Base-by-base conservation (phyloP, 2,113 vertebrate genomes). In the Pelecanoides urinatrix region DNA sequence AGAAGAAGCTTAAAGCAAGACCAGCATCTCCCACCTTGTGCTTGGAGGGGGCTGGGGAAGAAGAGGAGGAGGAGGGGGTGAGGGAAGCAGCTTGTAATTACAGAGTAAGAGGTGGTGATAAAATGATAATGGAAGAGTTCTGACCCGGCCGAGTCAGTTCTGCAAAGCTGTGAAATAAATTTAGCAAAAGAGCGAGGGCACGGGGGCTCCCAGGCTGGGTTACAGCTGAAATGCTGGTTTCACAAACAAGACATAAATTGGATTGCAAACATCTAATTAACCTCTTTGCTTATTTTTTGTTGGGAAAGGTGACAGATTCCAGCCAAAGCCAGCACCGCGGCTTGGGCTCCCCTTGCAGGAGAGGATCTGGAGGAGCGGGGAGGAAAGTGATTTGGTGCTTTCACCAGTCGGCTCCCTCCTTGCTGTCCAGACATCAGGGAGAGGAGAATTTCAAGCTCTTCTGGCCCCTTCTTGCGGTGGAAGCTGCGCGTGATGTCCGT, bases 241-340 rank as follows among this genome's bases (percentile, higher is more conserved):
- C 97, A 96, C 97, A 98, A 98, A 98, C 98, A 98, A 94, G 96
- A 97, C 19, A 25, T 77, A 97, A 98, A 98, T 98, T 98, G 98
- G 98, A 98, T 92, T 98, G 98, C 97, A 98, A 98, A 98, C 98
- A 98, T 98, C 98, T 98, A 98, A 98, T 98, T 98, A 98, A 98
- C 98, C 98, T 97, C 96, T 97, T 97, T 94, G 86, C 95, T 95
- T 50, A 15, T 96, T 88, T 93, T 95, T 76, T 79, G 53, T 96
- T 90, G 18, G 56, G 34, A 27, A 82, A 96, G 86, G 77, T 11
- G 73, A 88, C 85, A 94, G 89, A 47, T 94, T 79, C 94, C 96
- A 85, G 52, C 79, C 59, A 67, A 82, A 93, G 81, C 87, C 55
- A 56, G 78, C 44, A n/a, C 45, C 1, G 20, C 7, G n/a, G n/a